phyloP scores from a whole-genome alignment of 2,113 vertebrate genomes.

The Piprites chloris region DNA sequence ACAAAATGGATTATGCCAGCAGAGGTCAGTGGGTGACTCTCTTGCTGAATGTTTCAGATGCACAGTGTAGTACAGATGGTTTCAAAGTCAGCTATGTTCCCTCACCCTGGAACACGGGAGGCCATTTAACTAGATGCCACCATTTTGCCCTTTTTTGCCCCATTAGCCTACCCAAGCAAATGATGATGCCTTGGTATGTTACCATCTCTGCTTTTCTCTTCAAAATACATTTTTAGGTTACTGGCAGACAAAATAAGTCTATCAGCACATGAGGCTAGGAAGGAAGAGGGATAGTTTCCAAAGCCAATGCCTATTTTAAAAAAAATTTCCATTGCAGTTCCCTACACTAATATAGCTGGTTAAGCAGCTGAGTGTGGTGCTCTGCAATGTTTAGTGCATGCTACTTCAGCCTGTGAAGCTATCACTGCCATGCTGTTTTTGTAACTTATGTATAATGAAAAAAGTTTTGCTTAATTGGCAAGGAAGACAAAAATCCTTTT shows the following conservation, averaged over 20 bases:
- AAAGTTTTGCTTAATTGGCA: background rate
- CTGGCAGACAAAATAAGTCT: background rate
- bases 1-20: slow-evolving; percentile 12
- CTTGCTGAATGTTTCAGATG: background rate
- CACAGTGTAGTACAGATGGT: background rate
- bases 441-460: background rate
- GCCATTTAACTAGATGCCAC: background rate
- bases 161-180: background rate
- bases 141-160: background rate
- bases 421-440: background rate
- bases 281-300: background rate
- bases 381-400: background rate
- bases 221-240: background rate
- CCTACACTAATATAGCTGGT: background rate
- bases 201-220: background rate
- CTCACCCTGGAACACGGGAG: background rate
- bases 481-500: background rate
- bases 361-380: background rate
- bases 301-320: background rate
- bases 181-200: background rate
- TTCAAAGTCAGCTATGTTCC: background rate
- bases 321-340: background rate
- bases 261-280: background rate
- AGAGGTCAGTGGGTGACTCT: slow-evolving; percentile 49
- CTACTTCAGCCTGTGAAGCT: background rate